Evolutionary conservation across 2,113 vertebrate species (phyloP), one percentile per base, ranked within the genome.

Genomic region (Trematomus loennbergii): DNA sequence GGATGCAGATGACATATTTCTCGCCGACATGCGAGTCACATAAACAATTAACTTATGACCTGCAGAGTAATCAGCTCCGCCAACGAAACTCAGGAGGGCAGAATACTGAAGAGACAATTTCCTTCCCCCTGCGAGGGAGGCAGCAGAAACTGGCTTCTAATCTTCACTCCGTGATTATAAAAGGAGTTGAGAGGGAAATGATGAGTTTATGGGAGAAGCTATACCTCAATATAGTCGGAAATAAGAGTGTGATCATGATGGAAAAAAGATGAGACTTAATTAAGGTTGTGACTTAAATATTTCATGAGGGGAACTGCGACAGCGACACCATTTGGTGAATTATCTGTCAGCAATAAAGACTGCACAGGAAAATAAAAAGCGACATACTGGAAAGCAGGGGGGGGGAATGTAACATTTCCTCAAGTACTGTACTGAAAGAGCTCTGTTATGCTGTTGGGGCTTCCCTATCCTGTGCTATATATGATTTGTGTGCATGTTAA

Each of bases 21-120:
- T 52, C 11, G 2, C 74, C 17, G 63, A 78, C 86, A 86, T 86
- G 63, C 52, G 16, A 89, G 87, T 87, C 83, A 86, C 84, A 89
- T 57, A 85, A 87, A 84, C 84, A 89, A 91, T 88, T 89, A 88
- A 87, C 85, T 91, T 74, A 22, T 84, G 85, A 89, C 89, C 85
- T 40, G 80, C 78, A 36, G 77, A 75, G 79, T 78, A 80, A 89
- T 88, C 78, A 70, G 69, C 69, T 72, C 58, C 1, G 52, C 55
- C 29, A 12, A 61, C 52, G 18, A 52, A 58, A 29, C 80, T 78
- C 75, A 40, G 75, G 54, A 72, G 82, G 68, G 74, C 49, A 12
- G 53, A 54, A 29, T 3, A 52, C 48, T 46, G 74, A 72, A 84
- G 77, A 78, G 69, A 80, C 55, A 65, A 72, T 81, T 85, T 87